Conservation (phyloP, 2,888 invertebrate species). For the Chelonus formosanus region DNA sequence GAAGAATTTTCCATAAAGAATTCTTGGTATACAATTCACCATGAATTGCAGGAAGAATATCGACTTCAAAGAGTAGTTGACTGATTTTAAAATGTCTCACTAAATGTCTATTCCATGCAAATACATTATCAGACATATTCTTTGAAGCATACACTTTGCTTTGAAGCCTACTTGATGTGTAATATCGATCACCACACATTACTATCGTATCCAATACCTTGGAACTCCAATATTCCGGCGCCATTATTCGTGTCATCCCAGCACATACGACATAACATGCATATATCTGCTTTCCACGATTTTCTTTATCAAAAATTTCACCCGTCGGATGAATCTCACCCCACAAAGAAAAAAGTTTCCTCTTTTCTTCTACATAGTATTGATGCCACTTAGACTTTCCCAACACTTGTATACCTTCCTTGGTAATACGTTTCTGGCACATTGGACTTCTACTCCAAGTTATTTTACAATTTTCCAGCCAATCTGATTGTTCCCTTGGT, state of each 20-base stretch:
- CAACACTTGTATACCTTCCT: too few species aligned
- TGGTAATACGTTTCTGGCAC: not conserved
- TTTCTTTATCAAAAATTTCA: constrained; percentile 66
- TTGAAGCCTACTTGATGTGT: constrained; percentile 47
- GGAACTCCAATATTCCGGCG: constrained; percentile 57
- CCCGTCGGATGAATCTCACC: constrained; percentile 73
- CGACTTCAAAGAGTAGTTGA: constrained; percentile 50
- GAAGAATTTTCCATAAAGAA: constrained; percentile 48
- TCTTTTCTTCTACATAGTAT: constrained; percentile 75
- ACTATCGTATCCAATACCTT: constrained; percentile 54
- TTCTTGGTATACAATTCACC: constrained; percentile 48
- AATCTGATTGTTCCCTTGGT: constrained; percentile 46
- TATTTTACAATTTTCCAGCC: constrained; percentile 47
- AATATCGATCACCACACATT: constrained; percentile 56
- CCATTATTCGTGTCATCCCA: constrained; percentile 55
- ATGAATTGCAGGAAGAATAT: constrained; percentile 43
- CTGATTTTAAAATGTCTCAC: constrained; percentile 51
- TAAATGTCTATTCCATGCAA: constrained; percentile 38
- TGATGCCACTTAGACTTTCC: constrained; percentile 68
- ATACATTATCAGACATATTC: constrained; percentile 30
- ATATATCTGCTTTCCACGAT: constrained; percentile 73
- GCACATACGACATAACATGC: constrained; percentile 69
- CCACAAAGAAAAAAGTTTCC: constrained; percentile 75
- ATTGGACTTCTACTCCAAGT: constrained; percentile 47
- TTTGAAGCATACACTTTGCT: constrained; percentile 37